Evolutionary conservation across 2,888 invertebrate species (phyloP).

Genomic region (Toxonevra muliebris): DNA sequence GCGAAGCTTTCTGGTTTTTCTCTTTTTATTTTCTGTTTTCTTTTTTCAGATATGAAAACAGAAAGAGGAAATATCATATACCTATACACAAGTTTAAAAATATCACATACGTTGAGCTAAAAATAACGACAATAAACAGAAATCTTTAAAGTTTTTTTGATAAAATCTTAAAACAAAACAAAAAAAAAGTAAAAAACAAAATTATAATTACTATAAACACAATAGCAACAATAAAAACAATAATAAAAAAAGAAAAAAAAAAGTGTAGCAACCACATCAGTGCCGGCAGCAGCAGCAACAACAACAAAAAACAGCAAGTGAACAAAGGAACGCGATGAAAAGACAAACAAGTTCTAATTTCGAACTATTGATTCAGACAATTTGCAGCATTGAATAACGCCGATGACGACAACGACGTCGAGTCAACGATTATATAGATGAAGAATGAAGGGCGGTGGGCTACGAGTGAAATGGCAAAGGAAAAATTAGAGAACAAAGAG

Average conservation of each 20-base stretch:
- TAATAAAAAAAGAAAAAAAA: not conserved
- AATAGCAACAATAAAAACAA: not conserved
- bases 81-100: too few relatives aligned
- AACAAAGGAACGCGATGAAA: slow-evolving; percentile 32
- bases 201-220: too few relatives aligned
- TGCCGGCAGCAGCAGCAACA: slow-evolving; percentile 1
- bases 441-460: not conserved
- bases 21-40: too few relatives aligned
- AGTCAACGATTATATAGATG: not conserved
- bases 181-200: too few relatives aligned
- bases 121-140: too few relatives aligned
- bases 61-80: too few relatives aligned
- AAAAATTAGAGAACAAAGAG: not conserved
- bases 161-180: too few relatives aligned
- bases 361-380: slow-evolving; percentile 49
- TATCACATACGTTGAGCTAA: too few relatives aligned
- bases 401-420: slow-evolving; percentile 11
- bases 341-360: slow-evolving; percentile 48
- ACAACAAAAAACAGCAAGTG: slow-evolving; percentile 18
- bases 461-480: not conserved
- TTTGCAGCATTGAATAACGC: slow-evolving; percentile 4
- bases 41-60: too few relatives aligned
- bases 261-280: too few relatives aligned
- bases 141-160: too few relatives aligned
- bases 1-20: too few relatives aligned